phyloP scores from a whole-genome alignment of 2,888 invertebrate genomes.

The Philereme transversata region DNA sequence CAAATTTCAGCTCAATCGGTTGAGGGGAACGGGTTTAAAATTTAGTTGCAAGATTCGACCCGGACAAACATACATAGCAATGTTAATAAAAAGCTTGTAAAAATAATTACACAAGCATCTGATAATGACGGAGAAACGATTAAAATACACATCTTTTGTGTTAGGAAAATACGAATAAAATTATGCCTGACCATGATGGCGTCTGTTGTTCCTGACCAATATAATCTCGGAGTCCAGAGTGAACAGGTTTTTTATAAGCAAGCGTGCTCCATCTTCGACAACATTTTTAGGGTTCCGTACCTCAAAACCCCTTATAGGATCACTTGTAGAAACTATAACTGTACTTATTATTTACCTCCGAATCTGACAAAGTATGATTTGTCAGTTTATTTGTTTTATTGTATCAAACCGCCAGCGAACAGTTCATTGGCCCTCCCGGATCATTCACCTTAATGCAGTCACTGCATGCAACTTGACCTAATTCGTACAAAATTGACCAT shows the following conservation, averaged over 20 bases:
- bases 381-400: slow-evolving; percentile 15
- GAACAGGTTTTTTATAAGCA: too few species aligned
- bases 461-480: slow-evolving; percentile 24
- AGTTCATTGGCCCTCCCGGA: slow-evolving; percentile 17
- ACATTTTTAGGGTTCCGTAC: too few species aligned
- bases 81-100: too few species aligned
- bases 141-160: slow-evolving; percentile 3
- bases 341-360: too few species aligned
- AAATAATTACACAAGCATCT: not conserved
- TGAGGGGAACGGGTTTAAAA: too few species aligned
- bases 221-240: too few species aligned
- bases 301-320: too few species aligned
- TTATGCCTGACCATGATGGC: not conserved
- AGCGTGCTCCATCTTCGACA: too few species aligned
- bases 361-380: not conserved
- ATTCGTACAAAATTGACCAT: slow-evolving; percentile 10
- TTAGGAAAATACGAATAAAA: slow-evolving; percentile 1
- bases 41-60: too few species aligned
- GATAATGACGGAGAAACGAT: not conserved
- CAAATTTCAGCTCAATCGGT: too few species aligned
- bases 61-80: too few species aligned
- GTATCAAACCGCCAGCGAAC: slow-evolving; percentile 16
- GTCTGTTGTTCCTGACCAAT: not conserved
- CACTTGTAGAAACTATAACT: too few species aligned
- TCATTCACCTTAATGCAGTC: slow-evolving; percentile 25